A percentile compares a stretch with the other conserved stretches of the same genome.
phyloP scores from a whole-genome alignment of 2,113 vertebrate species.

The Fulmarus glacialis region DNA sequence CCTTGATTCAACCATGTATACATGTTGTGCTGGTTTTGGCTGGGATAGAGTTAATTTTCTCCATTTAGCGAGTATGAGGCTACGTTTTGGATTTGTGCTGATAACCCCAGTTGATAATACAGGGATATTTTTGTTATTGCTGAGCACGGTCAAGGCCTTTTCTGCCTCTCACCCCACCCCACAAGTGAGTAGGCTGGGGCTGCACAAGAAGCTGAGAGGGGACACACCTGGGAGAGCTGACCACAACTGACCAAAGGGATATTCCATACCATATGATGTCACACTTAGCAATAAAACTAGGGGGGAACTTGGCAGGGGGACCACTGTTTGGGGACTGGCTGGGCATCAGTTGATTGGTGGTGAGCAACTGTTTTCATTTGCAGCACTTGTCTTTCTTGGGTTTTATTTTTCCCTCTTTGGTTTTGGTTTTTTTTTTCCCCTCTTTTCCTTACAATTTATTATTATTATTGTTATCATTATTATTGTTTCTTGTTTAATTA shows the following conservation, averaged over 20 bases:
- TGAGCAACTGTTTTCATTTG: background rate
- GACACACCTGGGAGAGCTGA: background rate
- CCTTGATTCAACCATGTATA: background rate
- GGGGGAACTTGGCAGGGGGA: background rate
- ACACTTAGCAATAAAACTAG: background rate
- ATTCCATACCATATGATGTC: background rate
- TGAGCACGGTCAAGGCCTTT: background rate
- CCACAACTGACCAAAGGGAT: background rate
- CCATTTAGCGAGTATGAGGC: background rate
- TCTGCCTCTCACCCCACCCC: background rate
- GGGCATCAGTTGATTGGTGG: background rate
- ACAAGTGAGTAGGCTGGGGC: background rate
- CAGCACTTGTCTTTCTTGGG: background rate
- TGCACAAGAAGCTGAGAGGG: background rate
- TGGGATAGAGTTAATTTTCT: background rate
- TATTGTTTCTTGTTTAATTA: background rate
- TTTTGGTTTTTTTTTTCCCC: background rate
- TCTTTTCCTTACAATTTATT: background rate
- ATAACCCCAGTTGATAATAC: background rate
- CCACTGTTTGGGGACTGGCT: rapidly evolving
- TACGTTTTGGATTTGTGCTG: background rate
- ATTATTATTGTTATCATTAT: background rate
- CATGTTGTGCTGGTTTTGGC: background rate
- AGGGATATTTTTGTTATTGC: background rate
- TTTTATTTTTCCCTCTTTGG: background rate